Evolutionary conservation across 2,888 invertebrate genomes (phyloP), one percentile per base, ranked within the genome.

Genomic region (Xanthorhoe designata): DNA sequence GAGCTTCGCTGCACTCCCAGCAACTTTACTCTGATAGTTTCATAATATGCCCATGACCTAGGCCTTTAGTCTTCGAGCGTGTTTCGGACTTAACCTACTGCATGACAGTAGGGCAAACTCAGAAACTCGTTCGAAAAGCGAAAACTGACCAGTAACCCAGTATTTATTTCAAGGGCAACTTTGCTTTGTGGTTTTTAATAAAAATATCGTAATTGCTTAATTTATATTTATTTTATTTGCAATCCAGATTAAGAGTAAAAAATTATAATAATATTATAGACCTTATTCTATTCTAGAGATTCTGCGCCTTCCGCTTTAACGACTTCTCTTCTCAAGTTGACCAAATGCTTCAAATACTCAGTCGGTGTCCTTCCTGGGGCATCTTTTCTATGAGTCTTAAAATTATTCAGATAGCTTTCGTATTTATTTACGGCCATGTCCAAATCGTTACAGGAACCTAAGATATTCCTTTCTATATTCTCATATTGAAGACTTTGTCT

Each of bases 301-400:
- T 94, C 92, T 8, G n/a, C 42, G 70, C 90, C 89, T 54, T 94
- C 91, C n/a, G 86, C 87, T 78, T 91, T 92, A 0, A 95, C 90
- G 17, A 94, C 90, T 73, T 95, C 92, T 75, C 90, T 89, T 72
- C 95, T 86, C 82, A 95, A 84, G 61, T 91, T 87, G 10, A 95
- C 94, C 69, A 95, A 87, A 80, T 95, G 94, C 73, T 92, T 93
- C 64, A 95, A 81, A 84, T 94, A 95, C 68, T 94, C 93, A 61
- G 94, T 95, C 0, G 95, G 95, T 8, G 84, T 86, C 18, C 84
- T 78, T n/a, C 62, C 59, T n/a, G 42, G 45, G 24, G 57, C 63
- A 58, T 69, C 70, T 38, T 54, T 77, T 13, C 57, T 73, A 45
- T 69, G 62, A n/a, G 72, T 75, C 61, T 74, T 77, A 66, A 77